phyloP scores from a whole-genome alignment of 2,113 vertebrate species.

The Tamias sibiricus region DNA sequence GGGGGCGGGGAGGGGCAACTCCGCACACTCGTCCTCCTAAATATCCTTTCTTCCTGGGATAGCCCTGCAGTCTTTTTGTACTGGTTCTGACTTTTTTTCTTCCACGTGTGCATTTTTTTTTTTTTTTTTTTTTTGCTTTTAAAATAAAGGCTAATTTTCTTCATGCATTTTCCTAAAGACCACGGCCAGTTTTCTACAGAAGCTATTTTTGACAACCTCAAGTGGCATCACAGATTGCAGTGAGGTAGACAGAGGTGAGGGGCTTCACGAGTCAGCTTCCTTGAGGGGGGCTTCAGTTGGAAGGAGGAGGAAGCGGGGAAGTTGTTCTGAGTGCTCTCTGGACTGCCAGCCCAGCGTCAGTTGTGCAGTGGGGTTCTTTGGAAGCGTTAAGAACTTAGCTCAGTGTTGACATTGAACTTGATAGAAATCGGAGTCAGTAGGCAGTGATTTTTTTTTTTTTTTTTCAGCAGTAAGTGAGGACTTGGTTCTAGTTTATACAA shows the following conservation, averaged over 20 bases:
- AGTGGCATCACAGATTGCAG: constrained; percentile 85
- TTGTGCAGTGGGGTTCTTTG: constrained; percentile 83
- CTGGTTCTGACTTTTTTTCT: constrained; percentile 67
- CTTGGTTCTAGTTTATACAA: constrained; percentile 83
- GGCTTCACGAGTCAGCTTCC: constrained; percentile 77
- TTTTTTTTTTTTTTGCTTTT: too few relatives aligned
- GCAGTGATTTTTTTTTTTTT: constrained; percentile 74
- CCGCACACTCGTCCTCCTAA: neutral
- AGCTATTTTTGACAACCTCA: constrained; percentile 91
- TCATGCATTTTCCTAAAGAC: constrained; percentile 89
- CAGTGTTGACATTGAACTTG: constrained; percentile 79
- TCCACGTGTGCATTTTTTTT: constrained; percentile 55
- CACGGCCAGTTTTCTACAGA: constrained; percentile 89
- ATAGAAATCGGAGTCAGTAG: constrained; percentile 76
- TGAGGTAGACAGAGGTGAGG: constrained; percentile 71
- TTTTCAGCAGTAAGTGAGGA: constrained; percentile 74
- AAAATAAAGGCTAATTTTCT: constrained; percentile 87
- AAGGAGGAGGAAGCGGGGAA: neutral
- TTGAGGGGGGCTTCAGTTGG: constrained; percentile 76
- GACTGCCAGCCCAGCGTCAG: neutral
- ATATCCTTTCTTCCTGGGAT: constrained; percentile 72
- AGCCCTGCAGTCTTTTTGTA: constrained; percentile 81
- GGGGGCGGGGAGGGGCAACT: neutral
- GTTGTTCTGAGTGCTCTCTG: neutral
- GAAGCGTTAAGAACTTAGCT: constrained; percentile 82